Base-by-base conservation (phyloP, 2,888 invertebrate genomes). In the Magallana nippona region DNA sequence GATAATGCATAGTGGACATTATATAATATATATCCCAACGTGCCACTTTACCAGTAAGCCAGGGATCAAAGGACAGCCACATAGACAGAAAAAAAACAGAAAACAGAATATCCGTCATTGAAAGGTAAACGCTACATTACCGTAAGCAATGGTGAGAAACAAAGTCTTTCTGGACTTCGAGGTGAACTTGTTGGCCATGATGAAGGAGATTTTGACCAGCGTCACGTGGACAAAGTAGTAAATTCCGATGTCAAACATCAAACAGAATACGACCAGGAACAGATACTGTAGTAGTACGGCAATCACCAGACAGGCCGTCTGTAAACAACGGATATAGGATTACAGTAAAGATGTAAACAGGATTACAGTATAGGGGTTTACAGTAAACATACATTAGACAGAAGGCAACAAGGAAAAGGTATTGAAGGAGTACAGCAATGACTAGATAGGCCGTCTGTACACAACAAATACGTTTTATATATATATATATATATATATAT, bases 181-280 rank as follows among this genome's bases (percentile, higher is more conserved):
- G 11, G 78, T 78, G 27, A 82, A 82, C 32, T 15, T 71, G 71
- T 71, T 80, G 32, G 79, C 56, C n/a, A 57, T 32, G 27, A 57
- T 57, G 11, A 80, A 57, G 32, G 55, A 80, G 3, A 57, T 57
- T 22, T 80, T 57, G 2, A 83, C 83, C 13, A 78, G 15, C 2
- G 78, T 83, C 2, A 83, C 83, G 44, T 71, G n/a, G 13, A 27
- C 57, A 58, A 80, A 80, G 1, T 80, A 80, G 55, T 71, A 57
- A 2, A 83, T 60, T n/a, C 83, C 83, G 17, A 80, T 58, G 19
- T 55, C 55, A n/a, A 83, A 56, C 83, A 83, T 83, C 32, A 83
- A 58, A 60, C 63, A 83, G 55, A 83, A 83, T 0, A 83, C 83
- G 13, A 81, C 83, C 22, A 83, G 77, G 22, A 83, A 83, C 10